These are phyloP conservation scores for Hoplodrina ambigua DNA, from an alignment of 2,888 invertebrate genomes.

Conservation along the genomic window DNA sequence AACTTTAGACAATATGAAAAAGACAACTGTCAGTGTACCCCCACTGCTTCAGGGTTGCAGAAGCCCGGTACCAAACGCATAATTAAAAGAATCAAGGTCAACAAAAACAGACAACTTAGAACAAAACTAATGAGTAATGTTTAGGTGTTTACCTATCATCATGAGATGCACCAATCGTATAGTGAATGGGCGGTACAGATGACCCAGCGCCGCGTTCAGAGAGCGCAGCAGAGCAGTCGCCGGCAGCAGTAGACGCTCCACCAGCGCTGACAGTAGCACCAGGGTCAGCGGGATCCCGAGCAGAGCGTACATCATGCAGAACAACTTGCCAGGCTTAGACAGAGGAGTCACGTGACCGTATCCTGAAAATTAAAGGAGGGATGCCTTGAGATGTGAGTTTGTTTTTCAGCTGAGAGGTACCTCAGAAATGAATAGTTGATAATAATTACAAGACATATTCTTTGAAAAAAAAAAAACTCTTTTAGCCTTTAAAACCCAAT, in stretches of 20 bases:
- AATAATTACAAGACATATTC: no score
- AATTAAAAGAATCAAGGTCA: no score
- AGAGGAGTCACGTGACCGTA: conserved; percentile 97
- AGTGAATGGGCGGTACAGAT: conserved; percentile 93
- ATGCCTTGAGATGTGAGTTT: background rate
- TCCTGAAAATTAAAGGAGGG: conserved; percentile 86
- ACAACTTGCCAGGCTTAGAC: conserved; percentile 95
- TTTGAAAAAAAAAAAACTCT: no score
- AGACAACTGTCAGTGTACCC: no score
- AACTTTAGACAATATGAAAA: no score
- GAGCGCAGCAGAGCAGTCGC: conserved; percentile 93
- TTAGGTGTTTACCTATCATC: conserved; percentile 90
- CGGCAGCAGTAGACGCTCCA: conserved; percentile 94
- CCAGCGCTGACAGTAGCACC: conserved; percentile 95
- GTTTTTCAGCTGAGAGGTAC: background rate
- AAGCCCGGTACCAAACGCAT: no score
- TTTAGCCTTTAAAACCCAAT: no score
- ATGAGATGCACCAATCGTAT: conserved; percentile 94
- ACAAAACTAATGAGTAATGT: conserved; percentile 7
- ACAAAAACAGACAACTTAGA: no score
- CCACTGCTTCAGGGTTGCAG: no score
- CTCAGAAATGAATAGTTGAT: no score
- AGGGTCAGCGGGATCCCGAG: conserved; percentile 96
- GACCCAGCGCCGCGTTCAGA: conserved; percentile 93
- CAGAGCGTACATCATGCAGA: conserved; percentile 96